Evolutionary conservation across 2,888 invertebrate species (phyloP), one percentile per base, ranked within the genome.

Genomic region (Trissolcus japonicus): DNA sequence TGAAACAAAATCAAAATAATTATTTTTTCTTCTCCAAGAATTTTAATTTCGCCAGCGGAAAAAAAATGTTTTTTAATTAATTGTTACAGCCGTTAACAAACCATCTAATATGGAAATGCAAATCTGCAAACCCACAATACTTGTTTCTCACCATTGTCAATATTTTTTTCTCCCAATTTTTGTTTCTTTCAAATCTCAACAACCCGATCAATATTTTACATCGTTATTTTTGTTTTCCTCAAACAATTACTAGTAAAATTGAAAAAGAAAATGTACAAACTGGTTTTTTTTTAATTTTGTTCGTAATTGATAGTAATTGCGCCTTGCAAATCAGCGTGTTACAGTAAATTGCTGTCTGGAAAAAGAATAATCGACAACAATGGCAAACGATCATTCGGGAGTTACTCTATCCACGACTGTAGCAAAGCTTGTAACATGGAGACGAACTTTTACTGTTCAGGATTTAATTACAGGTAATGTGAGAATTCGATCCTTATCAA

Each of bases 401-500:
- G 95, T 84, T 94, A 94, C 83, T 91, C 92, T 0, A 90, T 95
- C 0, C 94, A 95, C 82, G 94, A 95, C 83, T 96, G 95, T 86
- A 92, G 94, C 85, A 89, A 92, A 48, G 94, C 94, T 82, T 96
- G 96, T 82, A 93, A 93, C 1, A 91, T 91, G 6, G 95, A 95
- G 86, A 93, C 92, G 83, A 90, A 92, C 60, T 95, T 95, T 85
- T 92, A 92, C 79, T 96, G 96, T 85, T 95, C 95, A 89, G 95
- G 95, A 80, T 96, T 95, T 85, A 95, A 95, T 87, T 95, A 95
- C 90, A 92, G 94, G 92, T 93, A 88, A 89, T 87, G 17, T 57
- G n/a, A 63, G 29, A 13, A 50, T 59, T 57, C 48, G 43, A 55
- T 54, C 4, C 29, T 4, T 29, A 29, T 29, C 29, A 29, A 51